Evolutionary conservation across 2,888 invertebrate species (phyloP), one percentile per base, ranked within the genome.

Genomic region (Tethea ocularis): DNA sequence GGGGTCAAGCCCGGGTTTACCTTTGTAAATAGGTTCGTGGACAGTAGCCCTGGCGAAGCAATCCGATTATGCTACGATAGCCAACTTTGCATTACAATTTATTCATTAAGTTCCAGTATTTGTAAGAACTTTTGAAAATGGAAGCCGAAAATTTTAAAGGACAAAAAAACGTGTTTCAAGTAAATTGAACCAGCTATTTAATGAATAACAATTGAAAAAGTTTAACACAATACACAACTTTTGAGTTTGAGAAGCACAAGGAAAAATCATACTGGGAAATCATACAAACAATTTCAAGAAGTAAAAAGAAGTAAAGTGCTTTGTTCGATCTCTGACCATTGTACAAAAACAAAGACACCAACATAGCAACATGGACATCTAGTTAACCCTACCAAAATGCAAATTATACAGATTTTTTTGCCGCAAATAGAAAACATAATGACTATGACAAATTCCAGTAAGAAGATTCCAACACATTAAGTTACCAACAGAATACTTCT

Each of bases 1-100:
- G 86, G 82, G 91, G 91, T 86, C 89, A 87, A 76, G 75, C 69
- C 70, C 77, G 77, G 77, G 77, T 78, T 84, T 75, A 81, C 84
- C 80, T 86, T 83, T 87, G 77, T 77, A 81, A 38, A 79, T 46
- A 46, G 46, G 20, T 46, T 7, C 46, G 46, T 20, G n/a, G 82
- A 78, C 71, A 73, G 73, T 70, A 68, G 75, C 62, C 74, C 74
- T 68, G 70, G 77, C 81, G 38, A 33, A 38, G 83, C 83, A 84
- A 86, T 77, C 80, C 80, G 85, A 89, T 89, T 84, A 83, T 72
- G 68, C 72, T 71, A 79, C 63, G 79, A 78, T 78, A 79, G 72
- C 77, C 73, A 79, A 80, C 66, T 74, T 63, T 70, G 66, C 72
- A 46, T 46, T 17, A 46, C 20, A 46, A 46, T 46, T 7, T 46